Conservation (phyloP, 1,140 invertebrate species). For the Drosophila sechellia region DNA sequence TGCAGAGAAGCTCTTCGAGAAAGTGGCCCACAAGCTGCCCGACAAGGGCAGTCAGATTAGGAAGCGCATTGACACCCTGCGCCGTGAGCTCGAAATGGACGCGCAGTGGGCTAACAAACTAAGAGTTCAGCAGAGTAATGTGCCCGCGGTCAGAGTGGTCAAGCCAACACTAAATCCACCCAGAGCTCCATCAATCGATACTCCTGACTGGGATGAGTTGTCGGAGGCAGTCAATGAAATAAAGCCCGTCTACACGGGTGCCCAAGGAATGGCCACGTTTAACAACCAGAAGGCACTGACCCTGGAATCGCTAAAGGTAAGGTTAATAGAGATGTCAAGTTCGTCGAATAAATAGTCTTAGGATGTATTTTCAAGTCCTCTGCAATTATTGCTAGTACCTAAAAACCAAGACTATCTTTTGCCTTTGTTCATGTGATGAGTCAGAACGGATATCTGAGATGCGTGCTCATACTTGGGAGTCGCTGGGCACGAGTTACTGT, state of each 20-base stretch:
- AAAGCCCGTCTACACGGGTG: slow-evolving; percentile 66
- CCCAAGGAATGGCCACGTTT: slow-evolving; percentile 75
- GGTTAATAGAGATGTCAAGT: neutral
- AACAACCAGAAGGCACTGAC: slow-evolving; percentile 75
- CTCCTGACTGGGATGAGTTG: slow-evolving; percentile 41
- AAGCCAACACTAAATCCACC: neutral
- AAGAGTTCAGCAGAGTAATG: slow-evolving; percentile 30
- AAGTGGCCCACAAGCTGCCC: slow-evolving; percentile 57
- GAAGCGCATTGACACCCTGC: slow-evolving; percentile 54
- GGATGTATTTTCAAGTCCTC: neutral
- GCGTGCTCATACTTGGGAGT: slow-evolving; percentile 1
- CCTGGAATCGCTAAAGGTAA: slow-evolving; percentile 75
- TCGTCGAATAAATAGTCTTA: neutral
- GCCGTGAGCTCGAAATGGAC: slow-evolving; percentile 39
- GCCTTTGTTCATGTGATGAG: slow-evolving; percentile 47
- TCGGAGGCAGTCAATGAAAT: slow-evolving; percentile 72
- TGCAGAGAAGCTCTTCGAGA: slow-evolving; percentile 60
- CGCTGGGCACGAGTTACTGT: slow-evolving; percentile 72
- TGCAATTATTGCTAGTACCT: neutral
- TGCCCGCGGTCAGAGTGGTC: slow-evolving; percentile 7
- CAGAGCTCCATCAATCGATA: neutral
- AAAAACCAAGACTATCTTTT: neutral
- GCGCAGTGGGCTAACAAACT: slow-evolving; percentile 23
- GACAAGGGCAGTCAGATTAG: slow-evolving; percentile 69
- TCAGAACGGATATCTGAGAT: slow-evolving; percentile 76